phyloP scores from a whole-genome alignment of 2,113 vertebrate species.

The Synchiropus splendidus region DNA sequence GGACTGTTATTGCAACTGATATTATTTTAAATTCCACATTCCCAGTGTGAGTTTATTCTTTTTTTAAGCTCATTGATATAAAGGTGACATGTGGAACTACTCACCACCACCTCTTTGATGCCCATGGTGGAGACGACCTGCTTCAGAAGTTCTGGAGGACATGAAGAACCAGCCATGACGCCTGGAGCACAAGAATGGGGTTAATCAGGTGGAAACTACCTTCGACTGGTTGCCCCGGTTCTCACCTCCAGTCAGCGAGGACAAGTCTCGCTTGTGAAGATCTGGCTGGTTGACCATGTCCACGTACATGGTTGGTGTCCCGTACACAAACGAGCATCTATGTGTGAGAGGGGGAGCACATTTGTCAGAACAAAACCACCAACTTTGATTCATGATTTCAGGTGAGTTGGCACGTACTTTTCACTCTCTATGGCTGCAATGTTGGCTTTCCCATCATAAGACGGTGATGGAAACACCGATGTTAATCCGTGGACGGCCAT shows the following conservation, averaged over 20 bases:
- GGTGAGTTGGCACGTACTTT: slow-evolving; percentile 56
- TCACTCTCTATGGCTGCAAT: slow-evolving; percentile 74
- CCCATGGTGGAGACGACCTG: slow-evolving; percentile 61
- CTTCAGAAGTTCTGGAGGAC: slow-evolving; percentile 74
- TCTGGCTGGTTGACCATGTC: slow-evolving; percentile 78
- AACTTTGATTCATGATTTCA: neutral
- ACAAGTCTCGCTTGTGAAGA: slow-evolving; percentile 69
- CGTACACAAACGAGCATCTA: slow-evolving; percentile 72
- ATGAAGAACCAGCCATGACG: slow-evolving; percentile 75
- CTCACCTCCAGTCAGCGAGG: slow-evolving; percentile 72
- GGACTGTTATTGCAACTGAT: too few relatives aligned
- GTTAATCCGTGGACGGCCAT: slow-evolving; percentile 69
- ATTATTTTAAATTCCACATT: too few relatives aligned
- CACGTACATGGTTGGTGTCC: slow-evolving; percentile 89
- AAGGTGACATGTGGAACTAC: slow-evolving; percentile 28
- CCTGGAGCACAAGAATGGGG: slow-evolving; percentile 51
- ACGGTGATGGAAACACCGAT: slow-evolving; percentile 67
- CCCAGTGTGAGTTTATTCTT: too few relatives aligned
- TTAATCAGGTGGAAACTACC: neutral
- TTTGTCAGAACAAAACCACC: neutral
- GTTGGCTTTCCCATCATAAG: slow-evolving; percentile 69
- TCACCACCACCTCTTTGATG: slow-evolving; percentile 70
- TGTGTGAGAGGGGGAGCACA: neutral
- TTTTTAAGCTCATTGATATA: too few relatives aligned
- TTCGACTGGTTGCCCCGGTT: neutral